Evolutionary conservation across 2,888 invertebrate species (phyloP).

Genomic region (Hermaeophaga mercurialis): DNA sequence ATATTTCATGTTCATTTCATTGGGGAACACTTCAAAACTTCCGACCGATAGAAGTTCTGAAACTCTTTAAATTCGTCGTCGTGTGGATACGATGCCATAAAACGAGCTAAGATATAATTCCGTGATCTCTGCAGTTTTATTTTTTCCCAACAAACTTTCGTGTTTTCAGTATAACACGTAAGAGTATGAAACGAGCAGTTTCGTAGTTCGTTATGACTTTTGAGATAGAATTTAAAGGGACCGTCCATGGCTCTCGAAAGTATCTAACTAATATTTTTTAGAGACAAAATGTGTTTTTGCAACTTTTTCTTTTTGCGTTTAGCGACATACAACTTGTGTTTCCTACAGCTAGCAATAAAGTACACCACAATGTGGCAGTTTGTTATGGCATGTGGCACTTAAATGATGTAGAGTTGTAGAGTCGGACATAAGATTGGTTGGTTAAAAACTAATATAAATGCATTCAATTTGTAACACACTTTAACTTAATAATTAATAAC

Average conservation of each 20-base stretch:
- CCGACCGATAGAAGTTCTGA: slow-evolving; percentile 43
- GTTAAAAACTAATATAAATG: too few species aligned
- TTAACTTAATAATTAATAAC: too few species aligned
- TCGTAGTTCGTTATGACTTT: slow-evolving; percentile 16
- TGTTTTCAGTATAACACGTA: slow-evolving; percentile 17
- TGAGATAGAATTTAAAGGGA: slow-evolving; percentile 12
- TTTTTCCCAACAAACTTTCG: slow-evolving; percentile 16
- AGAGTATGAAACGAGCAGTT: slow-evolving; percentile 10
- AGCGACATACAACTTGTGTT: too few species aligned
- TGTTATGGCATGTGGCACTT: too few species aligned
- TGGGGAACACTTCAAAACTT: slow-evolving; percentile 41
- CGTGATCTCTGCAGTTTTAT: slow-evolving; percentile 23
- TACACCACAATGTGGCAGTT: too few species aligned
- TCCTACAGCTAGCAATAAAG: too few species aligned
- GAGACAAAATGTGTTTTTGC: slow-evolving; percentile 1
- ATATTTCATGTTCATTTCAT: slow-evolving; percentile 45
- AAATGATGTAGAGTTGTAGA: too few species aligned
- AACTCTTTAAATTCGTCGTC: slow-evolving; percentile 43
- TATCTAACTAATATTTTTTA: slow-evolving; percentile 1
- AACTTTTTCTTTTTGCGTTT: too few species aligned
- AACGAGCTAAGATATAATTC: slow-evolving; percentile 25
- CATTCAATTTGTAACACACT: too few species aligned
- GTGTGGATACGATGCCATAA: slow-evolving; percentile 17
- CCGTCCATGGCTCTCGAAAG: slow-evolving; percentile 1
- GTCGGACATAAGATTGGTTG: too few species aligned